Evolutionary conservation across 2,113 vertebrate species (phyloP), one percentile per base, ranked within the genome.

Genomic region (Cairina moschata): DNA sequence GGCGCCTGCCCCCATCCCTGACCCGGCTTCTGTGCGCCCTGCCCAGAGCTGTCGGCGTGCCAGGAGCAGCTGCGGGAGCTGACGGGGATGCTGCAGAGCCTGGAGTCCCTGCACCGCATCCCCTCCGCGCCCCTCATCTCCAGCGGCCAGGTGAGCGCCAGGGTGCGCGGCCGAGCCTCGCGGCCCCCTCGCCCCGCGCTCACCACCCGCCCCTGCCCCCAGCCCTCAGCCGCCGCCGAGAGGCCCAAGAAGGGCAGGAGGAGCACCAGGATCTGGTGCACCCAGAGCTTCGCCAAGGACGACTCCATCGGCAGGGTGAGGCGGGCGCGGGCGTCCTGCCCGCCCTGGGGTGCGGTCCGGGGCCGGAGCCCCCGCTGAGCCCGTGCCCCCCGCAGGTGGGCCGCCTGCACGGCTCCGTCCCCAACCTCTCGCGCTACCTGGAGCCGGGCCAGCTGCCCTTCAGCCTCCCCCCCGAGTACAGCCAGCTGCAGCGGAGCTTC

Each of bases 401-500:
- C 7, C 97, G 98, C 44, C 87, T 98, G 23, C 98, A 98, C 0
- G 93, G 98, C 34, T 99, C 99, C 1, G 98, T 99, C 32, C 98
- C 98, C 95, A 99, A 99, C 94, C 98, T 99, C 50, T 99, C 99
- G 0, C 98, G 98, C 34, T 98, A 99, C 68, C 98, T 99, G 82
- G 99, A 99, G 95, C 86, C 98, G 87, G 98, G 98, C 93, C 99
- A 98, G 3, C 98, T 98, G 13, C 97, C 98, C 77, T 98, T 98
- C 38, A 90, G 98, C 40, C 97, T 98, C 13, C 98, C 98, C 8
- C 96, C 97, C 1, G 99, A 99, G 91, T 99, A 98, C 55, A 98
- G 97, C 93, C 98, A 99, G 93, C 96, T 99, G 65, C 99, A 99
- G 96, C 97, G 98, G 91, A 98, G 98, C 87, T 99, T 99, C 97